These are phyloP conservation scores for Volucella inflata DNA, from an alignment of 2,888 invertebrate genomes.

Conservation along the genomic window DNA sequence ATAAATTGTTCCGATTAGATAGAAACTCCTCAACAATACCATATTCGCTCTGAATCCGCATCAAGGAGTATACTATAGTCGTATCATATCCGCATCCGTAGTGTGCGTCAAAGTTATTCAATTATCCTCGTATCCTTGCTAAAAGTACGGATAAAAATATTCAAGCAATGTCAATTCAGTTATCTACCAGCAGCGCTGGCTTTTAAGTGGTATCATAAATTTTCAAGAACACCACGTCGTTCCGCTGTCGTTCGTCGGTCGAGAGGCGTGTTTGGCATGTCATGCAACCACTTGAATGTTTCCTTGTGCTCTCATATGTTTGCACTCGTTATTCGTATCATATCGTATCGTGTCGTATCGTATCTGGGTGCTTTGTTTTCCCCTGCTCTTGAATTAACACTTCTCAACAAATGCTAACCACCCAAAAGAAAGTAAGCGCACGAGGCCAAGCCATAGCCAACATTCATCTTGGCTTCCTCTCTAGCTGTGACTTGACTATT, in stretches of 20 bases:
- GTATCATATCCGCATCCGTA: background rate
- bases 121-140: slow-evolving; percentile 25
- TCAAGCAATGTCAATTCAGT: slow-evolving; percentile 61
- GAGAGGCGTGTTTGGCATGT: background rate
- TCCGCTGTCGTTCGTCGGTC: background rate
- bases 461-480: slow-evolving; percentile 51
- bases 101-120: slow-evolving; percentile 41
- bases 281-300: too few species aligned
- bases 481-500: slow-evolving; percentile 22
- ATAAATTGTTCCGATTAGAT: slow-evolving; percentile 51
- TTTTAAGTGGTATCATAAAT: slow-evolving; percentile 53
- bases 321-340: too few species aligned
- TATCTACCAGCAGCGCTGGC: slow-evolving; percentile 40
- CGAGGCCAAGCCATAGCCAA: slow-evolving; percentile 33
- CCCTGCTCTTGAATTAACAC: slow-evolving; percentile 35
- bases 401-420: slow-evolving; percentile 52
- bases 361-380: slow-evolving; percentile 47
- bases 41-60: background rate
- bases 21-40: slow-evolving; percentile 12
- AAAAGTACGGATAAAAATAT: slow-evolving; percentile 30
- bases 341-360: background rate
- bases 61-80: background rate
- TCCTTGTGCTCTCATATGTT: too few species aligned
- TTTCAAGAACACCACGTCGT: slow-evolving; percentile 9
- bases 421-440: slow-evolving; percentile 18